A percentile compares a stretch with the other conserved stretches of the same genome.
phyloP scores from a whole-genome alignment of 2,113 vertebrate genomes.

The Gadus macrocephalus region DNA sequence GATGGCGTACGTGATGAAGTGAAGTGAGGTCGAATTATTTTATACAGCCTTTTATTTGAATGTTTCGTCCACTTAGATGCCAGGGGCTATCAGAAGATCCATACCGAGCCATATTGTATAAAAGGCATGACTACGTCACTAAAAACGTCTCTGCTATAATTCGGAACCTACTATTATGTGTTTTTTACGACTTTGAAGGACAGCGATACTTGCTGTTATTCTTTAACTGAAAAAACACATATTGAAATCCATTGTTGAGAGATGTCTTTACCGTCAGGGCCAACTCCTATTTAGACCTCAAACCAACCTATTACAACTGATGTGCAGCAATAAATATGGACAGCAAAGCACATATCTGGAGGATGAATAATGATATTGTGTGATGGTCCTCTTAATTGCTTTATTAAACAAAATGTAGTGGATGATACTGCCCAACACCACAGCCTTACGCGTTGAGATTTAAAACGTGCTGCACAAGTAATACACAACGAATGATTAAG shows the following conservation, averaged over 20 bases:
- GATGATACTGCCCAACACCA: too few relatives aligned
- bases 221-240: background rate
- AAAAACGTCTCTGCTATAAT: constrained; percentile 30
- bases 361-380: background rate
- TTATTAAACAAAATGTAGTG: background rate
- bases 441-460: too few relatives aligned
- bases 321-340: constrained; percentile 1
- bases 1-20: constrained; percentile 49
- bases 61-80: constrained; percentile 31
- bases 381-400: background rate
- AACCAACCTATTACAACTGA: background rate
- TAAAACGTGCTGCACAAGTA: too few relatives aligned
- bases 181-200: constrained; percentile 18
- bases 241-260: too few relatives aligned
- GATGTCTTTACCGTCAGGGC: constrained; percentile 11
- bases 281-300: background rate
- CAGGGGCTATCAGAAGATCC: constrained; percentile 19
- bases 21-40: constrained; percentile 41
- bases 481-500: too few relatives aligned
- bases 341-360: constrained; percentile 31
- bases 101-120: constrained; percentile 9
- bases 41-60: constrained; percentile 43
- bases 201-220: constrained; percentile 31
- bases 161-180: constrained; percentile 18
- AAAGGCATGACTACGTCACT: too few relatives aligned